Conservation (phyloP, 2,113 vertebrate species). For the Carassius auratus region DNA sequence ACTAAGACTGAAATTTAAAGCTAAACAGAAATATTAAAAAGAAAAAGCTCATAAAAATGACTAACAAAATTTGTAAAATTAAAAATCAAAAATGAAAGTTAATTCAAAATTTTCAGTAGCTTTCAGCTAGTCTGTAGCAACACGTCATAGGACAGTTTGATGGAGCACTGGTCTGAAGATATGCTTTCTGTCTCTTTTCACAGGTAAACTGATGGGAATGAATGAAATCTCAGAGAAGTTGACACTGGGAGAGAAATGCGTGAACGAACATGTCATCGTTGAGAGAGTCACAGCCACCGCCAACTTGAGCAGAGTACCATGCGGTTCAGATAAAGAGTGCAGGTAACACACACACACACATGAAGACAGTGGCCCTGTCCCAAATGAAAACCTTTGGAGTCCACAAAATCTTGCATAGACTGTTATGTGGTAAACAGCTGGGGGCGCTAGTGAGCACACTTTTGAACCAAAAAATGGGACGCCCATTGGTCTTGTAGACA, state of each 20-base stretch:
- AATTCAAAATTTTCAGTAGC: neutral
- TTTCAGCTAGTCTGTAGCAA: neutral
- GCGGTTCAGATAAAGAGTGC: slow-evolving; percentile 89
- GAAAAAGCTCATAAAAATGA: too few species aligned
- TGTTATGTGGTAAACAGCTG: neutral
- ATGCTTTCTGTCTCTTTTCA: slow-evolving; percentile 1
- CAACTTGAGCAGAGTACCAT: slow-evolving; percentile 92
- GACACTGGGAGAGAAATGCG: slow-evolving; percentile 77
- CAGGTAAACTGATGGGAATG: slow-evolving; percentile 97
- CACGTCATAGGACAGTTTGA: neutral
- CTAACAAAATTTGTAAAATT: too few species aligned
- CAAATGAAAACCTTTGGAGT: neutral
- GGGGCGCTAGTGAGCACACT: neutral
- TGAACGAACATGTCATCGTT: slow-evolving; percentile 84
- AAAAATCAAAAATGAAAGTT: too few species aligned
- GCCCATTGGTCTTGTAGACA: neutral
- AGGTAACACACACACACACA: slow-evolving; percentile 74
- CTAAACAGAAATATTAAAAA: too few species aligned
- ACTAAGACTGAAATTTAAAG: too few species aligned
- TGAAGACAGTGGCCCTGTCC: neutral
- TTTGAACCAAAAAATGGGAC: neutral
- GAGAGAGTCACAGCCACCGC: slow-evolving; percentile 86
- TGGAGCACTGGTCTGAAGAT: neutral
- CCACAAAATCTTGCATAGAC: neutral
- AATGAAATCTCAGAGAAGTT: slow-evolving; percentile 94